phyloP scores from a whole-genome alignment of 2,113 vertebrate genomes.

The Perca flavescens region DNA sequence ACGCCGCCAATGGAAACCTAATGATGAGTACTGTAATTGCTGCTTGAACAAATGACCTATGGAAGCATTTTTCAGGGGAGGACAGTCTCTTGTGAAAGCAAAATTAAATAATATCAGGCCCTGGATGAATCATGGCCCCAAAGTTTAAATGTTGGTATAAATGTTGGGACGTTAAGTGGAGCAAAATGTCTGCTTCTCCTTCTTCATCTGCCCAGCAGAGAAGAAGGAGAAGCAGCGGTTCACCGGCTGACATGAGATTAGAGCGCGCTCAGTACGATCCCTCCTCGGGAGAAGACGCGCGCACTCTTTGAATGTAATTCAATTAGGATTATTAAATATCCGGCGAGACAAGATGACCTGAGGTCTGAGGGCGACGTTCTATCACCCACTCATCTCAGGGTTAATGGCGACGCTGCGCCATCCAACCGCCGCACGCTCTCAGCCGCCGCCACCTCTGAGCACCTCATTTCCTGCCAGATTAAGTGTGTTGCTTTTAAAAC shows the following conservation, averaged over 20 bases:
- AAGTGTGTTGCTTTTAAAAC: slow-evolving; percentile 25
- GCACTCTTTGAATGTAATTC: slow-evolving; percentile 49
- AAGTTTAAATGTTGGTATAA: too few relatives aligned
- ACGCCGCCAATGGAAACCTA: too few relatives aligned
- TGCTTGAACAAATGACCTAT: too few relatives aligned
- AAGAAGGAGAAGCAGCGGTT: neutral
- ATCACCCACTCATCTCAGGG: neutral
- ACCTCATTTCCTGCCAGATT: slow-evolving; percentile 40
- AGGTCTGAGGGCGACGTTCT: slow-evolving; percentile 18
- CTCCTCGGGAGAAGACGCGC: neutral
- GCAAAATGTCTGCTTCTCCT: too few relatives aligned
- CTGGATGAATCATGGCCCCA: too few relatives aligned
- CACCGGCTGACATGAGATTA: neutral
- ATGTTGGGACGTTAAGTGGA: too few relatives aligned
- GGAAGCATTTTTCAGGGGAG: too few relatives aligned
- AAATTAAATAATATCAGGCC: too few relatives aligned
- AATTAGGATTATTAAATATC: slow-evolving; percentile 61
- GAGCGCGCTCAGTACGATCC: neutral
- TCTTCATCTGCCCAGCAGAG: neutral
- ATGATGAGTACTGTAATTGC: too few relatives aligned
- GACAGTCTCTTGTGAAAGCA: too few relatives aligned
- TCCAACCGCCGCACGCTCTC: neutral
- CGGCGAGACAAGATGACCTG: slow-evolving; percentile 18
- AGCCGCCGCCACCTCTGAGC: neutral
- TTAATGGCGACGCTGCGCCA: neutral